phyloP scores from a whole-genome alignment of 2,113 vertebrate species.

The Penelope pileata region DNA sequence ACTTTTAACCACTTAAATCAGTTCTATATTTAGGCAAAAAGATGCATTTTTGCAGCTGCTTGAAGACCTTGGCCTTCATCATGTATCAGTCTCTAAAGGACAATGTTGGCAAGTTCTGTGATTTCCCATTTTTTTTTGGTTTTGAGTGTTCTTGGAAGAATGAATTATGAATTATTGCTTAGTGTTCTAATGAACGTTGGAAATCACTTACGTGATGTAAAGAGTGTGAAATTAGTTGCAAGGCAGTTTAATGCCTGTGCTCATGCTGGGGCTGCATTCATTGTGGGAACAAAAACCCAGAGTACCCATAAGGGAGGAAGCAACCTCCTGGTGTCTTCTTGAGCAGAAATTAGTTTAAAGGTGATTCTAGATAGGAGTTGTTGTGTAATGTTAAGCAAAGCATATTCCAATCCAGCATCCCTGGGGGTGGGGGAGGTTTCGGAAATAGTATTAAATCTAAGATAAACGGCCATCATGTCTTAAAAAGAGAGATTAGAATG shows the following conservation, averaged over 20 bases:
- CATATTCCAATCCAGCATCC: background rate
- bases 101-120: background rate
- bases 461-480: background rate
- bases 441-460: background rate
- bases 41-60: background rate
- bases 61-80: background rate
- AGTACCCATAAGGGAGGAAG: background rate
- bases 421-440: background rate
- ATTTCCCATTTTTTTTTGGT: background rate
- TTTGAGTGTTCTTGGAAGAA: background rate
- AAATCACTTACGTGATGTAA: background rate
- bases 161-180: background rate
- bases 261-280: background rate
- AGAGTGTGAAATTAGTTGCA: background rate
- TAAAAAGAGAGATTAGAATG: background rate
- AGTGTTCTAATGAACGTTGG: background rate
- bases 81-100: background rate
- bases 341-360: background rate
- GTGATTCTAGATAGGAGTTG: rapidly evolving
- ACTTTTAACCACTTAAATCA: background rate
- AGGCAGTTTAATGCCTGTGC: background rate
- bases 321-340: background rate
- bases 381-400: background rate
- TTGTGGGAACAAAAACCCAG: background rate
- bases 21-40: background rate